Conservation (phyloP, 2,797 vertebrate species). For the Calcarius lapponicus region DNA sequence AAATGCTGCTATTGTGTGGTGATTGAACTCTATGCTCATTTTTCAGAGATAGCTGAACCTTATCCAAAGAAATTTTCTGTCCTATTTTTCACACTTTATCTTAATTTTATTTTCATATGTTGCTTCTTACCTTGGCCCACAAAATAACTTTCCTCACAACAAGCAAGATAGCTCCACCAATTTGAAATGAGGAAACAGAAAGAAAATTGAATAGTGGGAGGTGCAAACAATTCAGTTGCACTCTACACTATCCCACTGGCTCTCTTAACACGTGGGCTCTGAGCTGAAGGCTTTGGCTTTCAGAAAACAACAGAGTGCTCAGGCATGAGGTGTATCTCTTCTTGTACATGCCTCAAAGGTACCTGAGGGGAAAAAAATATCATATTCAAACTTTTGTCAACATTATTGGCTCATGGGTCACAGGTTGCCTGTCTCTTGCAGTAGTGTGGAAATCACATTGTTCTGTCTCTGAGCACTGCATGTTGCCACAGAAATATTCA, state of each 20-base stretch:
- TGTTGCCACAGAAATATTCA: not conserved
- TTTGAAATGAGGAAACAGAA: not conserved
- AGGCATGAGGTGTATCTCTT: not conserved
- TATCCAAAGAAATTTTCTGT: not conserved
- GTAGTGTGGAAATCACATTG: not conserved
- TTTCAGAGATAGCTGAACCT: not conserved
- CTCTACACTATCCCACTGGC: not conserved
- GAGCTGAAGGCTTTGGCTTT: not conserved
- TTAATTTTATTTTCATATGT: not conserved
- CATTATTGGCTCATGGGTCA: accelerated
- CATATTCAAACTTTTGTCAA: not conserved
- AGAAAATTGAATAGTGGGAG: not conserved
- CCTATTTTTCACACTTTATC: not conserved
- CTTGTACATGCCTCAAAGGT: not conserved
- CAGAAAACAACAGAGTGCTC: not conserved
- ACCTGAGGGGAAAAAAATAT: accelerated
- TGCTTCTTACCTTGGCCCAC: not conserved
- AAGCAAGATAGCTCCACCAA: not conserved
- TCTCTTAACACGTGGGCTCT: not conserved
- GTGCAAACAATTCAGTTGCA: not conserved
- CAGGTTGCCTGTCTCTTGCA: not conserved
- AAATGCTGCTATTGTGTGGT: not conserved
- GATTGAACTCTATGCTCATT: not conserved
- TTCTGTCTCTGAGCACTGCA: not conserved
- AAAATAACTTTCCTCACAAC: not conserved